Conservation (phyloP, 1,140 invertebrate species). For the Pectinophora gossypiella region DNA sequence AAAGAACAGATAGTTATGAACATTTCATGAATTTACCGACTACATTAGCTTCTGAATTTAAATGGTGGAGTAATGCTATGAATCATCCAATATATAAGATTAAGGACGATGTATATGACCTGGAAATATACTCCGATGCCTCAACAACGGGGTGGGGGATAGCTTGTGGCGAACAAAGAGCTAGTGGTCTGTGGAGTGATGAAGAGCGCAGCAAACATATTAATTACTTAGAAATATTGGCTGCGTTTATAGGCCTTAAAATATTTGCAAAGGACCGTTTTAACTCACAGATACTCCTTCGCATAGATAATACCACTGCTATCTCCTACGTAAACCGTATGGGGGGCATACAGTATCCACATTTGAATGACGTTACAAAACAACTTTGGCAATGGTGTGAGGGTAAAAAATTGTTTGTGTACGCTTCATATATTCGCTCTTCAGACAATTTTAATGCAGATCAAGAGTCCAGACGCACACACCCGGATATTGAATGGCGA, state of each 20-base stretch:
- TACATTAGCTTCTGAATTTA: background rate
- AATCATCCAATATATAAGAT: background rate
- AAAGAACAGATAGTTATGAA: too few relatives aligned
- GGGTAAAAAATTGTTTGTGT: background rate
- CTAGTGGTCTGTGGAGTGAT: constrained; percentile 24
- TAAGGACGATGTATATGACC: constrained; percentile 10
- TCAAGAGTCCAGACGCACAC: background rate
- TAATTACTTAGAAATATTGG: too few relatives aligned
- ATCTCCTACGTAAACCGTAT: background rate
- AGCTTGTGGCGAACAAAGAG: constrained; percentile 16
- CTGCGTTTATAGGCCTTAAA: constrained; percentile 1
- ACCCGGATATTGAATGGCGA: background rate
- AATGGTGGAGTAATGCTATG: background rate
- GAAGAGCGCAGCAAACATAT: constrained; percentile 12
- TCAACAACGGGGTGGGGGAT: too few relatives aligned
- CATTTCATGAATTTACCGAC: too few relatives aligned
- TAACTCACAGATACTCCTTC: background rate
- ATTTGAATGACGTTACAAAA: background rate
- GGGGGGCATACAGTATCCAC: background rate
- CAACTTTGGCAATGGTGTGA: constrained; percentile 8
- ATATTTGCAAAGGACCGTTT: background rate
- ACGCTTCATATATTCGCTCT: background rate
- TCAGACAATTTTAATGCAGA: background rate
- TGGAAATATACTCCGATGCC: constrained; percentile 39
- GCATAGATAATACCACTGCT: background rate